Evolutionary conservation across 37 sponge, comb jelly and placozoan species (phyloP).

Genomic region (Haliclona indistincta): DNA sequence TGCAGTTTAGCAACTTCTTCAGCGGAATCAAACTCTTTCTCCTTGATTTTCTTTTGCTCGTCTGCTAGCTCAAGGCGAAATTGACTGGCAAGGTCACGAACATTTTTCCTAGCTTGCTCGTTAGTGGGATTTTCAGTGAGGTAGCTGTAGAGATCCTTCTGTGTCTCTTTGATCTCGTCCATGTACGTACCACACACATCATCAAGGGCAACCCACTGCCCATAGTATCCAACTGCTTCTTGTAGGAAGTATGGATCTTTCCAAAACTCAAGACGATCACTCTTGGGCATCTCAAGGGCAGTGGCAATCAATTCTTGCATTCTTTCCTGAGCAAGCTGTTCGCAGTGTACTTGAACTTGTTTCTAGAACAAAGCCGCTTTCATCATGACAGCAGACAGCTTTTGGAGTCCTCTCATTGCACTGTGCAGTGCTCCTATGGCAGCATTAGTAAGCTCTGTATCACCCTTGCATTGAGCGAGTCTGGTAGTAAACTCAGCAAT

Average conservation of each 20-base stretch:
- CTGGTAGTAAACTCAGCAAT: conserved; percentile 23
- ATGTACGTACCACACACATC: conserved; percentile 15
- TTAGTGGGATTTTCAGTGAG: conserved; percentile 22
- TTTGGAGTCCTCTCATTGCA: conserved; percentile 45
- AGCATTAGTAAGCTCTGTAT: conserved; percentile 20
- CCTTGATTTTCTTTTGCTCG: conserved; percentile 5
- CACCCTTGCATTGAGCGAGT: conserved; percentile 12
- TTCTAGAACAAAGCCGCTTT: conserved; percentile 63
- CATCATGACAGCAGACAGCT: conserved; percentile 61
- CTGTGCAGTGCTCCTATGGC: conserved; percentile 48
- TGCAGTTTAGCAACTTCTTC: conserved; percentile 11
- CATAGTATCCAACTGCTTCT: conserved; percentile 40
- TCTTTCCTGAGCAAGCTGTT: not conserved
- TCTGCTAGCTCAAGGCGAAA: not conserved
- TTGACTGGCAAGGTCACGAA: conserved; percentile 4
- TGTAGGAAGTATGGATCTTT: conserved; percentile 20
- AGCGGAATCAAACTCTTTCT: conserved; percentile 11
- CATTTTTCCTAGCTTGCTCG: conserved; percentile 7
- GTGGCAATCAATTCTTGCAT: conserved; percentile 28
- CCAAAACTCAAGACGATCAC: conserved; percentile 49
- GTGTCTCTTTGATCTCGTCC: conserved; percentile 14
- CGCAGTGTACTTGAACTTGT: conserved; percentile 61
- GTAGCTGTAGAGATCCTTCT: conserved; percentile 8
- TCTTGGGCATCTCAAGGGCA: conserved; percentile 23
- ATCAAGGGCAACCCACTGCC: conserved; percentile 26